Base-by-base conservation (phyloP, 2,113 vertebrate species). In the Scortum barcoo region DNA sequence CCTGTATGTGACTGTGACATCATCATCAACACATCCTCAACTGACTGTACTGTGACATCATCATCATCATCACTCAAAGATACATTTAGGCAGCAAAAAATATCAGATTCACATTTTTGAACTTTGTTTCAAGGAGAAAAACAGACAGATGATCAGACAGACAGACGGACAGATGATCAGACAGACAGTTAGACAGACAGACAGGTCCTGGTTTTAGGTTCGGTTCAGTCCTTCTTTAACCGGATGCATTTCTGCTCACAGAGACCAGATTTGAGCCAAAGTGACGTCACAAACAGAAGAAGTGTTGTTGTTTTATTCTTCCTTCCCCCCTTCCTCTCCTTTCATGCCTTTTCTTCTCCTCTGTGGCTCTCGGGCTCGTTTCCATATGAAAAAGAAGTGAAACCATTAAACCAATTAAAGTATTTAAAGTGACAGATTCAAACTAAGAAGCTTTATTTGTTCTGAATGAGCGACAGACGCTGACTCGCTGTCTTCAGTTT, bases 401-500 rank as follows among this genome's bases (percentile, higher is more conserved):
- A 86, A 76, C 62, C 78, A 82, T 88, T 87, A 87, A 78, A 54
- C 84, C 86, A 89, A 90, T 91, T 91, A 87, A 88, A 82, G 62
- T 74, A 51, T 87, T 79, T 85, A 75, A 83, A 81, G 77, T 56
- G 79, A 83, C 78, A 83, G 66, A 81, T 75, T 78, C 85, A 74
- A 58, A 72, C n/a, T 56, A 44, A 75, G 58, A 67, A 57, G 63
- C 48, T 79, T 78, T 70, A 75, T 72, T 68, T 22, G 42, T 58
- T 24, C 1, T 16, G 30, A 74, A 53, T 20, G 7, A 36, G 12
- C 5, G 7, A 30, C n/a, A 30, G n/a, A 61, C 20, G 7, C 42
- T 5, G 17, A 6, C 36, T 54, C 9, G 5, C 36, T 70, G 24
- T 57, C 14, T 5, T 14, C 53, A 26, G 24, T 24, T 26, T 54